Conservation (phyloP, 2,113 vertebrate genomes). For the Clarias magur region DNA sequence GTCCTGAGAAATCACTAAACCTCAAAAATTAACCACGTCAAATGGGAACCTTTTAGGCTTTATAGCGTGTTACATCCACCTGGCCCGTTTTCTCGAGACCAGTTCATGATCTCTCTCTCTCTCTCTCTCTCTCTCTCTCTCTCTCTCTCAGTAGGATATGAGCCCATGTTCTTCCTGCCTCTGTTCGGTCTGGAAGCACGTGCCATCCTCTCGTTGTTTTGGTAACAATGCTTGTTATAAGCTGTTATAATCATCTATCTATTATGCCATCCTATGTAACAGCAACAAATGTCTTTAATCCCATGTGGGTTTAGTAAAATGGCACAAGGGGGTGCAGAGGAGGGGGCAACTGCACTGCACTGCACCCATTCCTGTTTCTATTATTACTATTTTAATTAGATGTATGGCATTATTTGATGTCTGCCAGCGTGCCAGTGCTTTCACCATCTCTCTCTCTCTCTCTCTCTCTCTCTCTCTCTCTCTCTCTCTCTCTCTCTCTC, state of each 20-base stretch:
- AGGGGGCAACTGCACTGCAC: conserved; percentile 27
- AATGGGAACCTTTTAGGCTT: conserved; percentile 7
- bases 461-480: neutral
- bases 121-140: no score
- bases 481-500: neutral
- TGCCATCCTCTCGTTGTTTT: conserved; percentile 59
- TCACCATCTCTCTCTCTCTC: neutral
- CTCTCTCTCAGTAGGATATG: no score
- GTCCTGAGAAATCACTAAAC: conserved; percentile 23
- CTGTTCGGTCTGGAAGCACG: neutral
- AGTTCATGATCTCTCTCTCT: neutral
- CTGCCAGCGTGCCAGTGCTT: conserved; percentile 31
- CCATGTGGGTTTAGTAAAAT: neutral
- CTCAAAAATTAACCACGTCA: conserved; percentile 23
- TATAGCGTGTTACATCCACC: neutral
- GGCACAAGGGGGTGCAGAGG: conserved; percentile 56
- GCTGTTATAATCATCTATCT: conserved; percentile 68
- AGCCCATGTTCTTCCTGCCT: neutral
- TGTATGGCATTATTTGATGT: conserved; percentile 51
- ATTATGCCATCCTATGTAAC: conserved; percentile 47
- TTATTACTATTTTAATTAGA: conserved; percentile 55
- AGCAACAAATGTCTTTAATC: conserved; percentile 45
- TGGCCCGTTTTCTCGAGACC: neutral
- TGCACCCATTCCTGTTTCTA: conserved; percentile 53
- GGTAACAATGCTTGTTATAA: conserved; percentile 60